A percentile compares a stretch with the other conserved stretches of the same genome.
phyloP scores from a whole-genome alignment of 2,888 invertebrate species.

The Leptothorax acervorum region DNA sequence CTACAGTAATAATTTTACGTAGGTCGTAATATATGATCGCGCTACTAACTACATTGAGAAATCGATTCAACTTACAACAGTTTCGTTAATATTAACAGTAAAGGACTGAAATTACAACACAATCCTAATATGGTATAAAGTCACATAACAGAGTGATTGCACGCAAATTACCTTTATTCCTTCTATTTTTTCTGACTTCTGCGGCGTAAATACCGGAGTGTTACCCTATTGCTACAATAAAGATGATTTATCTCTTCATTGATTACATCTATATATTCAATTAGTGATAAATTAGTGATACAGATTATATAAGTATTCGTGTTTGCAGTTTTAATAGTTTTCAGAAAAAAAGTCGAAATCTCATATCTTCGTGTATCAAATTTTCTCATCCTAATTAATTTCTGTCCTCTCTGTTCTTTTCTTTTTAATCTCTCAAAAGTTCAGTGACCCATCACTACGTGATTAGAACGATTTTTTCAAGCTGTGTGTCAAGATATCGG shows the following conservation, averaged over 20 bases:
- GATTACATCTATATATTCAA: background rate
- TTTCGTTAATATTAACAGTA: too few relatives aligned
- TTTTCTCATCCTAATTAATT: background rate
- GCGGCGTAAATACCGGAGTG: too few relatives aligned
- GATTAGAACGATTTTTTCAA: slow-evolving; percentile 49
- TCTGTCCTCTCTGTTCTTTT: background rate
- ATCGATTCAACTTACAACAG: too few relatives aligned
- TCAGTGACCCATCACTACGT: background rate
- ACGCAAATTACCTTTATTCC: too few relatives aligned
- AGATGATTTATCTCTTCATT: background rate
- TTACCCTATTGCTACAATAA: background rate
- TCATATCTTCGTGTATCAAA: background rate
- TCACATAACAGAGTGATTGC: too few relatives aligned
- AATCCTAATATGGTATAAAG: too few relatives aligned
- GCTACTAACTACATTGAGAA: too few relatives aligned
- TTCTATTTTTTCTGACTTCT: too few relatives aligned
- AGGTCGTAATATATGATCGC: too few relatives aligned
- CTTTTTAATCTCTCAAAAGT: background rate
- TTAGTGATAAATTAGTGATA: background rate
- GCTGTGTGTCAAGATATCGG: slow-evolving; percentile 20
- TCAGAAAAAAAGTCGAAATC: background rate
- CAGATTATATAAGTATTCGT: background rate
- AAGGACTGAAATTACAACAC: too few relatives aligned
- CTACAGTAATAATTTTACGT: too few relatives aligned
- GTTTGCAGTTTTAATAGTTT: background rate